Conservation (phyloP, 2,113 vertebrate genomes). For the cat (Felis catus) region F.catus_Fca126_mat1.0 CM031419.1:159913001-159913500, state of each 20-base stretch:
- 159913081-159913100: constrained; percentile 44
- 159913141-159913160: neutral
- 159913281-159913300: neutral
- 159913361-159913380: neutral
- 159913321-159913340: constrained; percentile 7
- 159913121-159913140: neutral
- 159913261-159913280: neutral
- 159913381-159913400: constrained; percentile 10
- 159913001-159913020: neutral
- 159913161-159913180: constrained; percentile 37
- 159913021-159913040: neutral
- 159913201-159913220: neutral
- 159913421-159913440: neutral
- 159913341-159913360: constrained; percentile 26
- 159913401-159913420: constrained; percentile 34
- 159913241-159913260: neutral
- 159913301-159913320: neutral
- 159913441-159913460: constrained; percentile 20
- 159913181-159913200: neutral
- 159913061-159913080: constrained; percentile 21
- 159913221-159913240: neutral
- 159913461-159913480: constrained; percentile 38
- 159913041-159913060: neutral
- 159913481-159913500: constrained; percentile 33
- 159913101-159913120: neutral